phyloP scores from a whole-genome alignment of 2,113 vertebrate species.

The Gambusia holbrooki region DNA sequence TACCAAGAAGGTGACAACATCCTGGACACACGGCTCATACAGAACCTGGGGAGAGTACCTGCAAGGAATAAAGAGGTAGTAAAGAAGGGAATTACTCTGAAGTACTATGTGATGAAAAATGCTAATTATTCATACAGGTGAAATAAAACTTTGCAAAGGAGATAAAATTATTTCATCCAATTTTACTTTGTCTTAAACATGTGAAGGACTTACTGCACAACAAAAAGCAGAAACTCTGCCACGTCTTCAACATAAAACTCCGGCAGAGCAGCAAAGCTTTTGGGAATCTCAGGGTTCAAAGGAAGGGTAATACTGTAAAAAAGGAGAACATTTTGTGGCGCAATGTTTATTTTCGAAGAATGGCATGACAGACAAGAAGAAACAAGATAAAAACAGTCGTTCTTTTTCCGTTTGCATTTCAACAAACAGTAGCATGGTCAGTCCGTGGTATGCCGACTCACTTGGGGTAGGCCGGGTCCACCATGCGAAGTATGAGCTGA shows the following conservation, averaged over 20 bases:
- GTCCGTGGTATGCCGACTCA: slow-evolving; percentile 74
- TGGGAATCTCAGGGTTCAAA: slow-evolving; percentile 92
- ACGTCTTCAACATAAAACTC: slow-evolving; percentile 99
- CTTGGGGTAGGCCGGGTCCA: slow-evolving; percentile 94
- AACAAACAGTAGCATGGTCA: neutral
- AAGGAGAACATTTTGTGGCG: slow-evolving; percentile 1
- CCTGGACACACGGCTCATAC: slow-evolving; percentile 97
- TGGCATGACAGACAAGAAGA: neutral
- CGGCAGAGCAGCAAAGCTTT: slow-evolving; percentile 95
- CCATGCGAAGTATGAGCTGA: slow-evolving; percentile 93
- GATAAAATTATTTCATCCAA: neutral
- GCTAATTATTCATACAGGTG: too few species aligned
- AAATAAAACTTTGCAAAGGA: too few species aligned
- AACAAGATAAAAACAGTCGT: neutral
- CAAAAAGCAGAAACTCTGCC: slow-evolving; percentile 99
- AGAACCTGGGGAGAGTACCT: slow-evolving; percentile 99
- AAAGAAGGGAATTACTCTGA: neutral
- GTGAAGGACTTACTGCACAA: slow-evolving; percentile 93
- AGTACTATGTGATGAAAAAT: neutral
- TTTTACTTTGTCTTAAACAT: neutral
- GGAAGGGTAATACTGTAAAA: slow-evolving; percentile 87
- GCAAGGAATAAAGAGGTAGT: neutral
- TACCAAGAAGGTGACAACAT: slow-evolving; percentile 95
- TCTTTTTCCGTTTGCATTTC: neutral
- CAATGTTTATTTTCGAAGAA: neutral